Conservation (phyloP, 2,797 vertebrate species). For the Salmo trutta region DNA sequence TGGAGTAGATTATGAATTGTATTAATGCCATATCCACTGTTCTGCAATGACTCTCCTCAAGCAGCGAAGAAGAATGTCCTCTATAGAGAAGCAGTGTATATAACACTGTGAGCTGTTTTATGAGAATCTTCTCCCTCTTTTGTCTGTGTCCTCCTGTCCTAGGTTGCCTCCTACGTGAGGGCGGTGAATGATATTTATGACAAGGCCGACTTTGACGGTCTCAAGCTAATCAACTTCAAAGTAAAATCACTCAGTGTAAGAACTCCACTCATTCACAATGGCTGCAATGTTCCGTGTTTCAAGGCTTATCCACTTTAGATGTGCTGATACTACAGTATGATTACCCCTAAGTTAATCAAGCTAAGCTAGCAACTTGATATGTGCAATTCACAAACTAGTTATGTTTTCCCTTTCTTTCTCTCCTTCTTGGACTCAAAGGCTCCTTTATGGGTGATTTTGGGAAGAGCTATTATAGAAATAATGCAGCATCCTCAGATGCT, state of each 20-base stretch:
- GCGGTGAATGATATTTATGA: conserved; percentile 80
- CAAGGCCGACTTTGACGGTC: conserved; percentile 75
- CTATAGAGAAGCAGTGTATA: too few relatives aligned
- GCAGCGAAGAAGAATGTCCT: neutral
- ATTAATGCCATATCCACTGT: conserved; percentile 1
- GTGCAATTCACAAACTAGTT: neutral
- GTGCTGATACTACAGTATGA: neutral
- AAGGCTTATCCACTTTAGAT: neutral
- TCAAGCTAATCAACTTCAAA: conserved; percentile 81
- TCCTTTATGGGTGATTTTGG: neutral
- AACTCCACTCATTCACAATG: conserved; percentile 39
- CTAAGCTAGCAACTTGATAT: conserved; percentile 60
- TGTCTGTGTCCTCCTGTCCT: conserved; percentile 16
- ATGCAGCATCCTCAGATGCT: neutral
- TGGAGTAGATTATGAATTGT: conserved; percentile 8
- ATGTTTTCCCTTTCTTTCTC: neutral
- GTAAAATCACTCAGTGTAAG: conserved; percentile 81
- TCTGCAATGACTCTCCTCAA: neutral
- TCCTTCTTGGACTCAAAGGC: neutral
- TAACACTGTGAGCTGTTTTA: too few relatives aligned
- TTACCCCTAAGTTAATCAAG: conserved; percentile 66
- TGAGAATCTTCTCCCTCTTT: conserved; percentile 7
- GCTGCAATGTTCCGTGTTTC: neutral
- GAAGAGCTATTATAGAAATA: neutral
- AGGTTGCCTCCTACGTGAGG: conserved; percentile 77